Evolutionary conservation across 2,797 vertebrate genomes (phyloP), one percentile per base, ranked within the genome.

Genomic region (Anguilla obscura): DNA sequence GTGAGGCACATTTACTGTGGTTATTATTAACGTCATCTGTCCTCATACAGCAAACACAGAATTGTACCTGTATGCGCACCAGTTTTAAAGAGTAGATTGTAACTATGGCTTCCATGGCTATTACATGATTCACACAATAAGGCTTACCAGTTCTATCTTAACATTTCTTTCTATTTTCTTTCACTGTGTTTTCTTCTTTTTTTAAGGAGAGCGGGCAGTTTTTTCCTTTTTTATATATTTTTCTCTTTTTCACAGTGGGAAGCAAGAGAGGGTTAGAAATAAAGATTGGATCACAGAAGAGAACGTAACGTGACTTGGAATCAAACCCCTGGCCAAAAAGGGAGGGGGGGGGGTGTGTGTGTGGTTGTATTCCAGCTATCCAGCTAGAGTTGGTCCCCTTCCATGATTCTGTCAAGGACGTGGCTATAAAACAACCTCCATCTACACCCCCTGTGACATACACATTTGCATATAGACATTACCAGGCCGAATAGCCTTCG

Each of bases 11-110:
- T 21, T 45, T 80, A 80, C 40, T 80, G 76, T 80, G 76, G 74
- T 79, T 79, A 45, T 80, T 80, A 80, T 80, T 80, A 80, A 80
- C 36, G 45, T 80, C 76, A 80, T 36, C 76, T 24, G 5, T 10
- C 36, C 21, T 48, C 40, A 24, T 80, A 48, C 76, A 80, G 76
- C 7, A 10, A 24, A 24, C 40, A 21, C 2, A 48, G 14, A 8
- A 80, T 16, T 33, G 36, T 48, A 8, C 40, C 24, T 80, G 36
- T n/a, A 80, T 80, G 76, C 18, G 1, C 36, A 80, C 6, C 36
- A 24, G 36, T 48, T 21, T 21, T 33, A 74, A 36, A 74, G 27
- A 36, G 27, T 10, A 10, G 66, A 27, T 71, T n/a, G 27, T 8
- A 71, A 10, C n/a, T 36, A 14, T 36, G 69, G 69, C 27, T 36